Conservation (phyloP, 1,140 invertebrate genomes). For the Heliconius nattereri region DNA sequence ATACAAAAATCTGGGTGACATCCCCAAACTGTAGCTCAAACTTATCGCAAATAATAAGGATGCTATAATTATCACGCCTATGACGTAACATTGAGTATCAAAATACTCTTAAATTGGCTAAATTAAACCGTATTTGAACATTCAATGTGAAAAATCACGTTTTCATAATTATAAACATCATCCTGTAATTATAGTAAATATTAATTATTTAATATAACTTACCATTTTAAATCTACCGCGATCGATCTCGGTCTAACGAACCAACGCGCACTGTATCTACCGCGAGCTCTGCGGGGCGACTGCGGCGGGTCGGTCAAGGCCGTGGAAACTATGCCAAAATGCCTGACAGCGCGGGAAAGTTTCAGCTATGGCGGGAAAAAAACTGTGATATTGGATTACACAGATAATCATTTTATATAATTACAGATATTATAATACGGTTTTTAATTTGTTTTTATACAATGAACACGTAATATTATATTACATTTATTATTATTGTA, state of each 20-base stretch:
- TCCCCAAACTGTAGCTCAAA: not conserved
- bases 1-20: conserved; percentile 22
- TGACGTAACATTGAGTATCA: conserved; percentile 35
- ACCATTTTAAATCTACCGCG: conserved; percentile 53
- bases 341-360: conserved; percentile 68
- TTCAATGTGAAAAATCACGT: not conserved
- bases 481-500: too few relatives aligned
- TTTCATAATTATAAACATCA: not conserved
- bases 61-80: conserved; percentile 35
- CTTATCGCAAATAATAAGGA: conserved; percentile 20
- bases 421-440: not conserved
- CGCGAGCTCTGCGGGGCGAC: conserved; percentile 59
- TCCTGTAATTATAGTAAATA: not conserved
- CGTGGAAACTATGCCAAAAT: conserved; percentile 70
- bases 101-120: not conserved
- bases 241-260: conserved; percentile 34
- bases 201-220: conserved; percentile 28
- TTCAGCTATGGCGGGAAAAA: conserved; percentile 50
- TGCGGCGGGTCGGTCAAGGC: conserved; percentile 73
- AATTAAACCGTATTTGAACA: not conserved
- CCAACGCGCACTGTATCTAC: conserved; percentile 48
- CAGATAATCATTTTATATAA: not conserved
- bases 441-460: too few relatives aligned
- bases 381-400: not conserved
- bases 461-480: too few relatives aligned